Base-by-base conservation (phyloP, 2,888 invertebrate species). In the Drosophila borealis region DNA sequence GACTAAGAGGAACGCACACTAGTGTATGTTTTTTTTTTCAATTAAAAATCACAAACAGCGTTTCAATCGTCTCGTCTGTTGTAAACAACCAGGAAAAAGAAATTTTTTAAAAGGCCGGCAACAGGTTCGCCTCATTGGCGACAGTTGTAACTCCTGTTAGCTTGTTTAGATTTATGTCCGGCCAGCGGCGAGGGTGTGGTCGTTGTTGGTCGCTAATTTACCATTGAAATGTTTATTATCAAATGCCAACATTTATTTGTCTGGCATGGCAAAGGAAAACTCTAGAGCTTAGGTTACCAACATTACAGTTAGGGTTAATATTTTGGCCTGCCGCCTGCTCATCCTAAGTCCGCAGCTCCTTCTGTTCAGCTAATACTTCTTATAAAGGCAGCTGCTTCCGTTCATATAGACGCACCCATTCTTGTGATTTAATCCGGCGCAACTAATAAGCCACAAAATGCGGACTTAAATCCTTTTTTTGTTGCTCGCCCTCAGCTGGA, bases 371-470 rank as follows among this genome's bases (percentile, higher is more conserved):
- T 13, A 44, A 49, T n/a, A 11, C 60, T 45, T 51, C 61, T 51
- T 56, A 45, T 11, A 55, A 48, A 42, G 57, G 81, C 83, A 84
- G 89, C 83, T 84, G 83, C 83, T 82, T 86, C 89, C 80, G 80
- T 73, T 59, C 56, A 63, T 29, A 61, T 55, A 49, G 68, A 44
- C 70, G 55, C 54, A 64, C 34, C 70, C 59, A 69, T 88, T 85
- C 80, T 81, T 74, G 48, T 50, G 72, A 88, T 80, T 78, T 75
- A 86, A 86, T 85, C 89, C 86, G 75, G 86, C 85, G 88, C 57
- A 85, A 82, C 86, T 89, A 89, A 86, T 88, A 88, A 75, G 62
- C 86, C 85, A 70, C 85, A 85, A 81, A 70, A 60, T 61, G 49
- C 69, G 60, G 79, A 71, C 77, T 81, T 74, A 70, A 84, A 84